Conservation (phyloP, 2,797 vertebrate genomes). For the Choloepus didactylus region DNA sequence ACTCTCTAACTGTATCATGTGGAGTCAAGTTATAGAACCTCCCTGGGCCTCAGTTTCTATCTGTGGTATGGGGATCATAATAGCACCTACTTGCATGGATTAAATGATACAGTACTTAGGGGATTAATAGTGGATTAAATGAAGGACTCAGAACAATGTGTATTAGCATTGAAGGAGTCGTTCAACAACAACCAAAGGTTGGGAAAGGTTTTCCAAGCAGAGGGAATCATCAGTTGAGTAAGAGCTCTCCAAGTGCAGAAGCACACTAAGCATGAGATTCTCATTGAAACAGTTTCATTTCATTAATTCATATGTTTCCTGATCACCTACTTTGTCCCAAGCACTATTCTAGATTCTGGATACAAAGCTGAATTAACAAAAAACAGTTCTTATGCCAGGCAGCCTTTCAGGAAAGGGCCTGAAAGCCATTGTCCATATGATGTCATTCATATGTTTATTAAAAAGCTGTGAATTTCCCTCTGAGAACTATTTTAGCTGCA, state of each 20-base stretch:
- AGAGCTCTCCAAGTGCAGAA: background rate
- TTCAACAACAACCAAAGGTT: background rate
- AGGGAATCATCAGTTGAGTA: background rate
- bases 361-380: background rate
- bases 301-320: background rate
- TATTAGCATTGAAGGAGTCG: background rate
- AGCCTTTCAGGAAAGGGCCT: background rate
- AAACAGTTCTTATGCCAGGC: background rate
- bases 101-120: background rate
- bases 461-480: background rate
- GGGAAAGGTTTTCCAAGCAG: background rate
- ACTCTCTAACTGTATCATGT: conserved; percentile 43
- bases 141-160: background rate
- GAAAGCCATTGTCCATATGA: background rate
- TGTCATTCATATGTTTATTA: background rate
- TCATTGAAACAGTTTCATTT: background rate
- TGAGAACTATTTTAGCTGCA: background rate
- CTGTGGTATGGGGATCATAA: background rate
- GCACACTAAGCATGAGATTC: background rate
- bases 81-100: background rate
- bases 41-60: background rate
- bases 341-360: background rate
- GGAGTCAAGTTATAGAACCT: background rate
- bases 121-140: no score
- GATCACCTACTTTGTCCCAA: background rate